Evolutionary conservation across 2,113 vertebrate genomes (phyloP), one percentile per base, ranked within the genome.

Genomic region (Paramisgurnus dabryanus): DNA sequence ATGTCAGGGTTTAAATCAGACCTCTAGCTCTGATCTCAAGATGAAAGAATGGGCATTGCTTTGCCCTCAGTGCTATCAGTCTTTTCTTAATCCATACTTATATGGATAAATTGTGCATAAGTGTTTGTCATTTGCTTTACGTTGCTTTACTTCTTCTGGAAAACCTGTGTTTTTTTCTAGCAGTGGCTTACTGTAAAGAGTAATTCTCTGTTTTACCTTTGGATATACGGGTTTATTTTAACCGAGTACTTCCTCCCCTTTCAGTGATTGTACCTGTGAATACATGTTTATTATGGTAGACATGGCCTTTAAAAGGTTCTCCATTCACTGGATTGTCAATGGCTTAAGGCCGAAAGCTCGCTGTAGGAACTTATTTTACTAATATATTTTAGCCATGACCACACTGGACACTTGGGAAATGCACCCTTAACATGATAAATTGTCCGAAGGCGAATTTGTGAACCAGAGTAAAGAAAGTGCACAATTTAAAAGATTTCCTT

Each of bases 251-350:
- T 11, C 1, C 10, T 43, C 61, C 18, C 22, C 61, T 10, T 64
- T 64, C 13, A n/a, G 65, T 67, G 34, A 64, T 22, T 43, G 12
- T 53, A 53, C 22, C 22, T 22, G 22, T 22, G 22, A 22, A 22
- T 4, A 10, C 13, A 4, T 67, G 78, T 83, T 83, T 84, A 77
- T 65, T 81, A 22, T 1, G 22, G 22, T 22, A 85, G 86, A 85
- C 88, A 90, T 87, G 84, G n/a, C 79, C 50, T 64, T 90, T 87
- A 80, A 86, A 90, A 83, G 86, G 84, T 88, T 90, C 90, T 87
- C 80, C 76, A 71, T 90, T 91, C 88, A 82, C 86, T 83, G 83
- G 83, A 83, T 86, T 88, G 84, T 79, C 87, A 79, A 76, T 73
- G 69, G 84, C 72, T 82, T 85, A 82, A 89, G 88, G 89, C 89